Base-by-base conservation (phyloP, 2,888 invertebrate species). In the Eilema depressum region DNA sequence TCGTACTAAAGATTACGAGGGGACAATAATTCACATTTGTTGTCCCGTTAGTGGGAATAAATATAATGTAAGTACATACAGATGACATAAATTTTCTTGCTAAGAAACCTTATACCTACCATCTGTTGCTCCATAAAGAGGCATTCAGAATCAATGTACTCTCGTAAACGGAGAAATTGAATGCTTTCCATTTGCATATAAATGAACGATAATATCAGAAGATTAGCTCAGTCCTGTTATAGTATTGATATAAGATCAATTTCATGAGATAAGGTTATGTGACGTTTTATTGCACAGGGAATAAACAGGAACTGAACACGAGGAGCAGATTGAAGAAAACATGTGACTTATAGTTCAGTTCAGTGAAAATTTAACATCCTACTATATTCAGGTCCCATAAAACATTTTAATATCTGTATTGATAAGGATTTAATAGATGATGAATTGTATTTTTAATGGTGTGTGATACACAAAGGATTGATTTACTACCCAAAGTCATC, bases 121-220 rank as follows among this genome's bases (percentile, higher is more conserved):
- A 79, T 79, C 80, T 79, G 78, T 77, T 79, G 78, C 78, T 75
- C 73, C 53, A 76, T 80, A 77, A 69, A 77, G 53, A 20, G 53
- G 53, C 28, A 28, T 57, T 20, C 26, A 72, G 70, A 68, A 71
- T 62, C 66, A 64, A 79, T 61, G 59, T 66, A 71, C 69, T 70
- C 69, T 41, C 59, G 72, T 68, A 62, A 63, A 33, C 53, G 63
- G 68, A 71, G 72, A 79, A 70, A 80, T 68, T 68, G 65, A 66
- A 71, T 25, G 57, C 53, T 53, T 76, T 77, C 73, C 70, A 77
- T 79, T 80, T 77, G 73, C 81, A 80, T 77, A 77, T 69, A 77
- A 79, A 80, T 78, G 75, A 73, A 67, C 68, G 77, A 75, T 73
- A 77, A 80, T 73, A 77, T 72, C 75, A 8, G 14, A 4, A n/a